Evolutionary conservation across 2,797 vertebrate species (phyloP).

Genomic region (Neoniphon sammara): DNA sequence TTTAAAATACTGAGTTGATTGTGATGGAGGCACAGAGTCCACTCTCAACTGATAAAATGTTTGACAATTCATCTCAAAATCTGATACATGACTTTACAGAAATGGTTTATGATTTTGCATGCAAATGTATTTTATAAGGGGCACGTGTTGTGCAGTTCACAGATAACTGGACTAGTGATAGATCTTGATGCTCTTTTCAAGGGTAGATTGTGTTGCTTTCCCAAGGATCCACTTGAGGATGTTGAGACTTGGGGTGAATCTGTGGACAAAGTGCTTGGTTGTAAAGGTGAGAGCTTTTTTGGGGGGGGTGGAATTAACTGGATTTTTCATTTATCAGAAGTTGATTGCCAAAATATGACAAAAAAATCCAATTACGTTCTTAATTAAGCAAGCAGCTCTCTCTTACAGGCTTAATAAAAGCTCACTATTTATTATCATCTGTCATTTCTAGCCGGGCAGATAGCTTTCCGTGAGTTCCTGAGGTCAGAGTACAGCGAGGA

Average conservation of each 20-base stretch:
- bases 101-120: slow-evolving; percentile 12
- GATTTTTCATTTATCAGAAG: too few species aligned
- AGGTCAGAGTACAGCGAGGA: slow-evolving; percentile 96
- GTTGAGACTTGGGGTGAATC: slow-evolving; percentile 88
- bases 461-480: slow-evolving; percentile 91
- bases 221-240: slow-evolving; percentile 87
- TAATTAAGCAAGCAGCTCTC: neutral
- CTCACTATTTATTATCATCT: neutral
- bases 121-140: slow-evolving; percentile 9
- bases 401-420: neutral
- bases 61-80: slow-evolving; percentile 7
- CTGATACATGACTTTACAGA: neutral
- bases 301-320: too few species aligned
- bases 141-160: slow-evolving; percentile 24
- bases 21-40: slow-evolving; percentile 4
- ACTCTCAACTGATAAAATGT: slow-evolving; percentile 24
- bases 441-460: slow-evolving; percentile 84
- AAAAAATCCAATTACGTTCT: too few species aligned
- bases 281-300: slow-evolving; percentile 87
- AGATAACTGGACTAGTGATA: slow-evolving; percentile 70
- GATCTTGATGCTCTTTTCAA: slow-evolving; percentile 93
- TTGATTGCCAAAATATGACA: too few species aligned
- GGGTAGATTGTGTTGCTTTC: slow-evolving; percentile 94
- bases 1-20: slow-evolving; percentile 18
- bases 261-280: slow-evolving; percentile 90